phyloP scores from a whole-genome alignment of 2,888 invertebrate genomes.

The Eucriotettix oculatus region DNA sequence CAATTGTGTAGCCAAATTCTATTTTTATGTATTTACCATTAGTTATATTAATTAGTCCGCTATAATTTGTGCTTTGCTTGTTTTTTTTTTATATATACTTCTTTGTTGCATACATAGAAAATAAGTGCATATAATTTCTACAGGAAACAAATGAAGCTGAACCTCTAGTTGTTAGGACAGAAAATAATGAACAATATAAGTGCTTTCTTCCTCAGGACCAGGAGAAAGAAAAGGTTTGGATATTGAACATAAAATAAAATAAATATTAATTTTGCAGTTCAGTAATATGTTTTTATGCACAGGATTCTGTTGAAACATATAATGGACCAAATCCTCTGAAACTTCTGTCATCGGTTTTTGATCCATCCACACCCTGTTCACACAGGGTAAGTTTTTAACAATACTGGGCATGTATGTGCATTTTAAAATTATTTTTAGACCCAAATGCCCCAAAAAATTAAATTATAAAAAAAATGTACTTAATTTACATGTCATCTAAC shows the following conservation, averaged over 20 bases:
- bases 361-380: conserved; percentile 56
- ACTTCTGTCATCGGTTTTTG: conserved; percentile 58
- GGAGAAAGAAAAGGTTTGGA: conserved; percentile 19
- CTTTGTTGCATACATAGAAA: too few species aligned
- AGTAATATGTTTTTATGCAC: background rate
- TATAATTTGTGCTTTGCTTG: too few species aligned
- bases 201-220: conserved; percentile 58
- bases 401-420: background rate
- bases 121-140: conserved; percentile 5
- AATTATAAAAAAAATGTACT: too few species aligned
- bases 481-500: too few species aligned
- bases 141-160: conserved; percentile 29
- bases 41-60: too few species aligned
- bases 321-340: conserved; percentile 61
- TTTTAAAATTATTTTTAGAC: background rate
- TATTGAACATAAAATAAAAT: background rate
- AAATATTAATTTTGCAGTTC: background rate
- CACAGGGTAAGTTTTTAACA: conserved; percentile 36
- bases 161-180: conserved; percentile 49
- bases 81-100: too few species aligned
- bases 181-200: conserved; percentile 65
- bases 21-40: too few species aligned
- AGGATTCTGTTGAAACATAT: conserved; percentile 39
- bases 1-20: too few species aligned
- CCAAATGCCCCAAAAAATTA: too few species aligned